A percentile compares a stretch with the other conserved stretches of the same genome.
Conservation (phyloP, 2,888 invertebrate genomes). For the Andrena hattorfiana region DNA sequence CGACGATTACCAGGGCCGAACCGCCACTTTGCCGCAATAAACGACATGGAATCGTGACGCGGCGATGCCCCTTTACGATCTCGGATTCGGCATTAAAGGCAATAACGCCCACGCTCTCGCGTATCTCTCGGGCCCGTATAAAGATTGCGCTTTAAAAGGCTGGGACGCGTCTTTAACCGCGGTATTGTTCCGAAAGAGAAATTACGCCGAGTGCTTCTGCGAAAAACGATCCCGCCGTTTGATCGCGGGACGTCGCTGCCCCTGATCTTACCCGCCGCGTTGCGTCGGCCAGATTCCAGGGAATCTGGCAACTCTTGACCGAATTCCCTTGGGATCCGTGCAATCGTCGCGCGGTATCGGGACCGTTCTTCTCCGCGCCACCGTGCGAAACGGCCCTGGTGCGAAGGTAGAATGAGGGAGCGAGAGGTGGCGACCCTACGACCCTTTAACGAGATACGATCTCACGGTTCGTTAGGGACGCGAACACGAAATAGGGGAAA, state of each 20-base stretch:
- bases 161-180: slow-evolving; percentile 19
- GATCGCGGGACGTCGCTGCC: slow-evolving; percentile 10
- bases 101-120: slow-evolving; percentile 51
- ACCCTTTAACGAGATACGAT: slow-evolving; percentile 52
- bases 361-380: neutral
- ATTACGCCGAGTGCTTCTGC: slow-evolving; percentile 31
- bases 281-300: neutral
- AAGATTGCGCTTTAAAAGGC: slow-evolving; percentile 38
- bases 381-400: neutral
- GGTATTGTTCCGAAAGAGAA: slow-evolving; percentile 39
- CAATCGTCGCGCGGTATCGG: neutral
- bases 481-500: slow-evolving; percentile 23
- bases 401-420: neutral
- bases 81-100: slow-evolving; percentile 59
- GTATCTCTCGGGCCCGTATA: slow-evolving; percentile 19
- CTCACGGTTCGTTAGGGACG: slow-evolving; percentile 49
- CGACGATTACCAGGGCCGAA: slow-evolving; percentile 27
- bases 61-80: slow-evolving; percentile 48
- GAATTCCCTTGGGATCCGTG: neutral
- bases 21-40: slow-evolving; percentile 64
- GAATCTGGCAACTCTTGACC: neutral
- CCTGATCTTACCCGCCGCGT: slow-evolving; percentile 14
- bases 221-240: slow-evolving; percentile 22
- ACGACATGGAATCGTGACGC: slow-evolving; percentile 61
- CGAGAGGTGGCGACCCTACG: slow-evolving; percentile 12